phyloP scores from a whole-genome alignment of 2,113 vertebrate species.

The Menidia beryllina region DNA sequence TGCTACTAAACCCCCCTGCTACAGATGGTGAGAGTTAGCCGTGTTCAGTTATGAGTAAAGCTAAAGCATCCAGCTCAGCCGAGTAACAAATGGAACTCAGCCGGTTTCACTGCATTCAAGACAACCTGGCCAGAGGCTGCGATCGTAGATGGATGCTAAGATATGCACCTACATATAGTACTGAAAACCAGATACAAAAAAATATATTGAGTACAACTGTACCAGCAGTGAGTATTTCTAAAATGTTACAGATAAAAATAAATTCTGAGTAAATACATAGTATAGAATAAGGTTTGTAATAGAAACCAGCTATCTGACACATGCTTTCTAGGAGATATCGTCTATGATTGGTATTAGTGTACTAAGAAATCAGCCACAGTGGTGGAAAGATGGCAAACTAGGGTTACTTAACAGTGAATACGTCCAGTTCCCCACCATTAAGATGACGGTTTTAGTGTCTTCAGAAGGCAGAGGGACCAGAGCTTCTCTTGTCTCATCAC shows the following conservation, averaged over 20 bases:
- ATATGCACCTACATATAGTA: slow-evolving; percentile 70
- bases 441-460: slow-evolving; percentile 36
- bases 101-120: slow-evolving; percentile 62
- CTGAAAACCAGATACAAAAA: slow-evolving; percentile 87
- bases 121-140: slow-evolving; percentile 88
- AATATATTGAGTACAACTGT: slow-evolving; percentile 93
- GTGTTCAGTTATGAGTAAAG: slow-evolving; percentile 70
- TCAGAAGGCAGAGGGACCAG: slow-evolving; percentile 27
- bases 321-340: slow-evolving; percentile 78
- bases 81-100: slow-evolving; percentile 53
- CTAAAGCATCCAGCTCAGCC: slow-evolving; percentile 75
- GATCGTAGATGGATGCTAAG: slow-evolving; percentile 78
- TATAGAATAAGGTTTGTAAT: slow-evolving; percentile 91
- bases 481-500: slow-evolving; percentile 48
- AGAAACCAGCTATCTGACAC: slow-evolving; percentile 98
- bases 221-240: slow-evolving; percentile 98
- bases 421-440: slow-evolving; percentile 65
- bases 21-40: slow-evolving; percentile 60
- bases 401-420: slow-evolving; percentile 52
- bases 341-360: slow-evolving; percentile 64
- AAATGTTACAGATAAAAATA: slow-evolving; percentile 91
- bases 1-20: slow-evolving; percentile 50
- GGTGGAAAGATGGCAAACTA: slow-evolving; percentile 45
- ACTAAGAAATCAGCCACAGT: slow-evolving; percentile 57
- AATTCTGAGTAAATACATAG: slow-evolving; percentile 88